Conservation (phyloP, 2,113 vertebrate species). For the Zootoca vivipara region DNA sequence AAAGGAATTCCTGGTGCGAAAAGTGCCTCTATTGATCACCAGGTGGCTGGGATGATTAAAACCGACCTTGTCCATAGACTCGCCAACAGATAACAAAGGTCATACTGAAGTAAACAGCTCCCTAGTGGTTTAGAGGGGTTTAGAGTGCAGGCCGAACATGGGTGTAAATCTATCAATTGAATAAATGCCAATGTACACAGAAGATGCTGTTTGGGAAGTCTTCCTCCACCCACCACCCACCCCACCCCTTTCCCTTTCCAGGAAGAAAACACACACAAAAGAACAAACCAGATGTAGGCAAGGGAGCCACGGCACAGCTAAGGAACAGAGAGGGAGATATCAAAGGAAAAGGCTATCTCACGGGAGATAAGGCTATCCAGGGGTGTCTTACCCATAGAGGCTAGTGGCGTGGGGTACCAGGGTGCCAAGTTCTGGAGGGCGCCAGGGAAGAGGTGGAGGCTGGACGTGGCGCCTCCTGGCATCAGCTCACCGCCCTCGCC, state of each 20-base stretch:
- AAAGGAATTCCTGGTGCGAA: not conserved
- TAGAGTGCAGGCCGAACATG: accelerated
- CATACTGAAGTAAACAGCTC: not conserved
- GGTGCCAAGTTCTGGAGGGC: too few relatives aligned
- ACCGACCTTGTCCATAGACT: not conserved
- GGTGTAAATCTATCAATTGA: not conserved
- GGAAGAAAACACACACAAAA: not conserved
- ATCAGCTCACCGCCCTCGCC: too few relatives aligned
- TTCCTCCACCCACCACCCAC: not conserved
- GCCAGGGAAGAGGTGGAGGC: too few relatives aligned
- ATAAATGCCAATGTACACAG: not conserved
- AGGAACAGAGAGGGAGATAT: not conserved
- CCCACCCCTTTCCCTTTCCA: accelerated
- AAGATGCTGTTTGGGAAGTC: too few relatives aligned
- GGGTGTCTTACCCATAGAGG: too few relatives aligned
- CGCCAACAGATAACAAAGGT: constrained; percentile 16
- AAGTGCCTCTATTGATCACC: accelerated
- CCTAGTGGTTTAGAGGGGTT: not conserved
- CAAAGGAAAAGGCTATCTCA: not conserved
- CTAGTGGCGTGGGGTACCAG: too few relatives aligned
- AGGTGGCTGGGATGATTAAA: not conserved
- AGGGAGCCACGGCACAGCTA: not conserved
- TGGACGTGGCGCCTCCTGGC: too few relatives aligned
- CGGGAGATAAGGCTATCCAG: too few relatives aligned
- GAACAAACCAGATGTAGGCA: accelerated